These are phyloP conservation scores for Globodera ellingtonae DNA, from an alignment of 1,140 invertebrate genomes.

Conservation along the genomic window DNA sequence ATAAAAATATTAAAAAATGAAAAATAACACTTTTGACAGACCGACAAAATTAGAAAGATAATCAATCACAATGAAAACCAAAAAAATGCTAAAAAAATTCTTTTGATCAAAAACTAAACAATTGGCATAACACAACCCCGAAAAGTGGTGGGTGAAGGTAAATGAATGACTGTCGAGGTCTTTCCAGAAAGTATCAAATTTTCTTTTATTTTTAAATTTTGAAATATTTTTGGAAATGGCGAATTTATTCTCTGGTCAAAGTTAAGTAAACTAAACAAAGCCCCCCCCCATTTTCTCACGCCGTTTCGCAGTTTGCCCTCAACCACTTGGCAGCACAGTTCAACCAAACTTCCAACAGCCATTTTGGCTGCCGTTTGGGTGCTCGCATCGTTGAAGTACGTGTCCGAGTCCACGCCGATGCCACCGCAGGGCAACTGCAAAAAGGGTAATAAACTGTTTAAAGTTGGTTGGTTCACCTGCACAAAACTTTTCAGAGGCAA, in stretches of 20 bases:
- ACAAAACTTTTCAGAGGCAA: constrained; percentile 85
- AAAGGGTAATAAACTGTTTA: not conserved
- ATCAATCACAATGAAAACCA: too few relatives aligned
- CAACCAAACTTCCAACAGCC: constrained; percentile 87
- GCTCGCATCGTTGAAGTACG: constrained; percentile 94
- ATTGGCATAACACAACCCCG: too few relatives aligned
- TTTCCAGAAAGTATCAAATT: not conserved
- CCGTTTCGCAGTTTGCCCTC: too few relatives aligned
- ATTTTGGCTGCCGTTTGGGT: constrained; percentile 89
- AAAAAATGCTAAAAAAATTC: too few relatives aligned
- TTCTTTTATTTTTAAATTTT: not conserved
- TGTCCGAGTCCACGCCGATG: constrained; percentile 93
- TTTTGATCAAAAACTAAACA: too few relatives aligned
- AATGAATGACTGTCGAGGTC: too few relatives aligned
- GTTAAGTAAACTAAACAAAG: not conserved
- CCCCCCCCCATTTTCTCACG: too few relatives aligned
- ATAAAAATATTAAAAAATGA: too few relatives aligned
- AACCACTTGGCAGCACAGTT: constrained; percentile 80
- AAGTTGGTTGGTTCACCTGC: constrained; percentile 39
- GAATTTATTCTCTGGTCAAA: not conserved
- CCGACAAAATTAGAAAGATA: too few relatives aligned
- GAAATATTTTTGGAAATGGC: not conserved
- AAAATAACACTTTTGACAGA: too few relatives aligned
- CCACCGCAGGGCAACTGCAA: constrained; percentile 87
- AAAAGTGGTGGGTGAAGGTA: too few relatives aligned